Conservation (phyloP, 2,113 vertebrate species). For the Noturus placidus region DNA sequence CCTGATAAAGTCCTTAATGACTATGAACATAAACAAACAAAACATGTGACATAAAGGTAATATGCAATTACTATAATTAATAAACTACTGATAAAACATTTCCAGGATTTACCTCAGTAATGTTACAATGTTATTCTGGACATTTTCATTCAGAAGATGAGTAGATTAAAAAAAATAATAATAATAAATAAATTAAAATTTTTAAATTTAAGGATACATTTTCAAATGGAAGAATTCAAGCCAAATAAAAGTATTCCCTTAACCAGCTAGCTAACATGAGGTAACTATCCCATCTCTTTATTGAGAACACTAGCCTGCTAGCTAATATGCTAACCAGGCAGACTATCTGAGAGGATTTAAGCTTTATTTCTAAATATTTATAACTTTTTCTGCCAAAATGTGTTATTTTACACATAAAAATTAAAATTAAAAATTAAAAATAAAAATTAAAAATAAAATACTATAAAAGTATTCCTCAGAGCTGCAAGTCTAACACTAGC, state of each 20-base stretch:
- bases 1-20: not conserved
- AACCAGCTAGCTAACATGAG: not conserved
- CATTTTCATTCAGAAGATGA: not conserved
- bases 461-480: too few relatives aligned
- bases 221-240: not conserved
- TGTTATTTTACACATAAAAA: too few relatives aligned
- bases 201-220: not conserved
- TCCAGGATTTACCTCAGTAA: not conserved
- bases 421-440: too few relatives aligned
- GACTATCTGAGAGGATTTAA: not conserved
- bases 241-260: too few relatives aligned
- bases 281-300: not conserved
- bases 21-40: not conserved
- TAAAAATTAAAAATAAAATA: too few relatives aligned
- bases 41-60: not conserved
- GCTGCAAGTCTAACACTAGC: not conserved
- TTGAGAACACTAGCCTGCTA: not conserved
- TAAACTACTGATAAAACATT: not conserved
- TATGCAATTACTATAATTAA: not conserved
- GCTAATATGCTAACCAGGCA: not conserved
- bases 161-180: too few relatives aligned
- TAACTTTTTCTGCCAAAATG: not conserved
- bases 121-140: not conserved
- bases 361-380: not conserved
- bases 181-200: too few relatives aligned